Percentiles rank a stretch among this genome's conserved stretches.
Evolutionary conservation across 2,797 vertebrate genomes (phyloP).

Genomic region (Acipenser oxyrinchus): DNA sequence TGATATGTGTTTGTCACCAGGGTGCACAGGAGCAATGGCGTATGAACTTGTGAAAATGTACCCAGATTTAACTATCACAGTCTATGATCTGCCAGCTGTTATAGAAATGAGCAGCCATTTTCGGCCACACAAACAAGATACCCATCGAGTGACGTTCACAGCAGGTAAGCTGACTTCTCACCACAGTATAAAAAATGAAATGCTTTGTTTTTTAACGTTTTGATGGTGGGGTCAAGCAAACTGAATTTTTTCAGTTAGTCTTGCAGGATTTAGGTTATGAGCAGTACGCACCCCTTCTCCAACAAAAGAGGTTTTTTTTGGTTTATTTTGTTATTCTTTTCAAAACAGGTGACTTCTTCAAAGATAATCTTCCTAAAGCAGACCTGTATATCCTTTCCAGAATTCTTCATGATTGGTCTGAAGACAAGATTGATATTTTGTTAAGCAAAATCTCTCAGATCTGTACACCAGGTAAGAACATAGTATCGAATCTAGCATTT

Average conservation of each 20-base stretch:
- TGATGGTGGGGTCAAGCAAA: background rate
- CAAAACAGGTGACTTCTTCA: conserved; percentile 74
- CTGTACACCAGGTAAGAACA: conserved; percentile 67
- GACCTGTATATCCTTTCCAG: conserved; percentile 78
- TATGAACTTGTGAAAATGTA: conserved; percentile 62
- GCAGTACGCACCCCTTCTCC: background rate
- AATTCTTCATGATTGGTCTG: conserved; percentile 68
- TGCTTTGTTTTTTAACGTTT: background rate
- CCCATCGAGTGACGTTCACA: conserved; percentile 54
- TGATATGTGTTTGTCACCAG: conserved; percentile 39
- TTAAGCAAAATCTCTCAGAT: conserved; percentile 60
- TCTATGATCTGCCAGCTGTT: conserved; percentile 73
- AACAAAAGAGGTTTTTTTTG: background rate
- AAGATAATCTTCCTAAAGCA: conserved; percentile 69
- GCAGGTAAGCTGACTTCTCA: conserved; percentile 52
- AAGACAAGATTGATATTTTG: conserved; percentile 59
- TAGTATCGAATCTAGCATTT: too few species aligned
- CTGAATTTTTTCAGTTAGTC: background rate
- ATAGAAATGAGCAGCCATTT: conserved; percentile 51
- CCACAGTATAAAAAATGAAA: background rate
- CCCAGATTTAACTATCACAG: conserved; percentile 62
- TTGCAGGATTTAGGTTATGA: background rate
- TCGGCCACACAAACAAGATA: conserved; percentile 30
- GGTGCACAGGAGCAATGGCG: conserved; percentile 79
- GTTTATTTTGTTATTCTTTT: background rate